phyloP scores from a whole-genome alignment of 2,888 invertebrate species.

The Ptychoptera contaminata region DNA sequence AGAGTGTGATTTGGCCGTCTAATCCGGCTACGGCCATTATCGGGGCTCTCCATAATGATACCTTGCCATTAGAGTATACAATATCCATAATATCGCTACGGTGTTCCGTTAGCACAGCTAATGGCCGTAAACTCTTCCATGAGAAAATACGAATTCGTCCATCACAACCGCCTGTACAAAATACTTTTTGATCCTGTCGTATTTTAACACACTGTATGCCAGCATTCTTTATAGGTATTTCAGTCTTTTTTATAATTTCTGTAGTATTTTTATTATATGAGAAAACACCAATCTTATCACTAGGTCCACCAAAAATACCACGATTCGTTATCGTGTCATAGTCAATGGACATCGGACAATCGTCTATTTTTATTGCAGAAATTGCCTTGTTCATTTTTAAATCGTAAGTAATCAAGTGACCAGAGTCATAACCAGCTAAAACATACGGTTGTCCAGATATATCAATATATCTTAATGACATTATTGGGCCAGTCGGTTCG shows the following conservation, averaged over 20 bases:
- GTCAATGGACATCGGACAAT: constrained; percentile 56
- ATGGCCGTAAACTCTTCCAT: constrained; percentile 54
- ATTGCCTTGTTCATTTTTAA: constrained; percentile 41
- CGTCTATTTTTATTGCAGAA: constrained; percentile 30
- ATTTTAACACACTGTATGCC: constrained; percentile 54
- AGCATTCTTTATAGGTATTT: constrained; percentile 52
- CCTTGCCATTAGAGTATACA: constrained; percentile 46
- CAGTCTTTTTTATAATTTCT: constrained; percentile 39
- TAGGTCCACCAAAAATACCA: constrained; percentile 44
- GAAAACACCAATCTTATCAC: constrained; percentile 22
- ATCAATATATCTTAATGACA: constrained; percentile 38
- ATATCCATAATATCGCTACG: constrained; percentile 54
- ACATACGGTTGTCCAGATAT: constrained; percentile 35
- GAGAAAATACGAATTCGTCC: constrained; percentile 59
- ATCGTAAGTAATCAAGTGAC: constrained; percentile 57
- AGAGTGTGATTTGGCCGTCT: constrained; percentile 61
- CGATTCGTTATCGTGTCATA: constrained; percentile 47
- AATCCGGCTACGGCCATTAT: constrained; percentile 64
- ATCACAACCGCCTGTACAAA: constrained; percentile 63
- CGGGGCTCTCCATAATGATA: constrained; percentile 52
- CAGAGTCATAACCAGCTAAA: constrained; percentile 58
- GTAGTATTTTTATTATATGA: constrained; percentile 23
- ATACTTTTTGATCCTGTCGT: constrained; percentile 53
- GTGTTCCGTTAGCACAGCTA: constrained; percentile 60
- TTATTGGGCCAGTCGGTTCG: constrained; percentile 33